phyloP scores from a whole-genome alignment of 2,113 vertebrate species.

The Epinephelus fuscoguttatus region DNA sequence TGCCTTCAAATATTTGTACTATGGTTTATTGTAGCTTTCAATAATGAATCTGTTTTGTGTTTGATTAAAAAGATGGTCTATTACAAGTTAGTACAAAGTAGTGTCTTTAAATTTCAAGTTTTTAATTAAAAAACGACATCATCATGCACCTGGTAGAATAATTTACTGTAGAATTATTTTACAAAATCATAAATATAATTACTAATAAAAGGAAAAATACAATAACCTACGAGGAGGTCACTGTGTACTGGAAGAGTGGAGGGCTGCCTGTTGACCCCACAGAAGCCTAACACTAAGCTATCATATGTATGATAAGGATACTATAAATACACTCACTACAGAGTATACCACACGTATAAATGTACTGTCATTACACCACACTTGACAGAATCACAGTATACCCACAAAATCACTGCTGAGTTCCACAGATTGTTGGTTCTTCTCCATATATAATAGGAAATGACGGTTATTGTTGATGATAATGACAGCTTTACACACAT shows the following conservation, averaged over 20 bases:
- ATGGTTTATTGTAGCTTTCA: background rate
- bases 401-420: background rate
- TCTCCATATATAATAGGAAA: background rate
- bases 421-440: background rate
- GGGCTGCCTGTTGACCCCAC: background rate
- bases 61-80: background rate
- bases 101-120: background rate
- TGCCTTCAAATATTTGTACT: background rate
- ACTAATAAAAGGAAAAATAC: background rate
- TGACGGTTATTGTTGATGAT: background rate
- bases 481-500: too few species aligned
- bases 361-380: background rate
- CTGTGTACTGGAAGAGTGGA: too few species aligned
- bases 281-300: background rate
- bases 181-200: background rate
- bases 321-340: slow-evolving; percentile 34
- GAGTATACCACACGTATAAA: background rate
- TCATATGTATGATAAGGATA: background rate
- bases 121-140: background rate
- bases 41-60: background rate
- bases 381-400: background rate
- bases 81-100: background rate
- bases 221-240: background rate
- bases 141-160: background rate
- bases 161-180: background rate